phyloP scores from a whole-genome alignment of 2,888 invertebrate species.

The Yponomeuta malinellus region DNA sequence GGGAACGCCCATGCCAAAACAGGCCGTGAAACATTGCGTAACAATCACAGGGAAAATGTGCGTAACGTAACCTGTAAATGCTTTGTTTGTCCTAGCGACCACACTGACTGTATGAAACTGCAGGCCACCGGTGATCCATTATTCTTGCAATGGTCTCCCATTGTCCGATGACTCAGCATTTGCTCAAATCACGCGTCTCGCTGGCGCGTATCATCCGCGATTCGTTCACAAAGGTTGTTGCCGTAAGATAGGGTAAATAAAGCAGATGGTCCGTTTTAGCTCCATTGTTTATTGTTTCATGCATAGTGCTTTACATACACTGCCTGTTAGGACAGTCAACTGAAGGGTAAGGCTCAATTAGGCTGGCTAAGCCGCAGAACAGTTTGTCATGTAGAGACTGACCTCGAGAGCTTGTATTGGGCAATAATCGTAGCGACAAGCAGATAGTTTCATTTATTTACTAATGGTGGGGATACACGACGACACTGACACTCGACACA shows the following conservation, averaged over 20 bases:
- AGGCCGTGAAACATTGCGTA: not conserved
- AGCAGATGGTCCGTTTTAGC: not conserved
- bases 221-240: not conserved
- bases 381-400: too few species aligned
- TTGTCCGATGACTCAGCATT: not conserved
- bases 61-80: not conserved
- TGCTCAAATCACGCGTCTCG: not conserved
- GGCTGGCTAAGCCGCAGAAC: too few species aligned
- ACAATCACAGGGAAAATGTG: not conserved
- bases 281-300: not conserved
- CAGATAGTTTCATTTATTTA: too few species aligned
- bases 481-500: too few species aligned
- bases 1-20: not conserved
- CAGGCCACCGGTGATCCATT: not conserved
- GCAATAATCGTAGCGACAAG: too few species aligned
- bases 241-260: not conserved
- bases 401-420: too few species aligned
- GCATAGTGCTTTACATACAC: not conserved
- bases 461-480: too few species aligned
- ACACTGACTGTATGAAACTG: not conserved
- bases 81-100: not conserved
- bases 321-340: not conserved
- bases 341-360: not conserved
- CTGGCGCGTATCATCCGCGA: constrained; percentile 1
- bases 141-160: not conserved